Conservation (phyloP, 2,113 vertebrate genomes). For the Amazona vittata region DNA sequence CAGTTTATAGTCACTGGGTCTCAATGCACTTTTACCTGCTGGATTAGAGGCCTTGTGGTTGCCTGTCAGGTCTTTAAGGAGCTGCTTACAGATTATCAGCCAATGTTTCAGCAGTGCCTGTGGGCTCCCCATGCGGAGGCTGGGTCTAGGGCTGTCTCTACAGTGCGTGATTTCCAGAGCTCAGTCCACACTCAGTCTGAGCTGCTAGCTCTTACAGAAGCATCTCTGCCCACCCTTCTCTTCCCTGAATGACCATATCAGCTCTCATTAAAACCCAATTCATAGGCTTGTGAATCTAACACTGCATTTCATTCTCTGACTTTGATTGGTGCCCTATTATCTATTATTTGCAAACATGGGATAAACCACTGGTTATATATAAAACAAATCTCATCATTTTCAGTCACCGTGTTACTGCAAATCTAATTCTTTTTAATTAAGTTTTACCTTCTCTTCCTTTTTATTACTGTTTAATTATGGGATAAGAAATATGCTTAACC, state of each 20-base stretch:
- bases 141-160: not conserved
- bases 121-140: not conserved
- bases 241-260: not conserved
- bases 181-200: not conserved
- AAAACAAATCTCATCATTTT: not conserved
- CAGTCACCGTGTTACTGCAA: not conserved
- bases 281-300: not conserved
- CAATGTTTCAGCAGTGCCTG: not conserved
- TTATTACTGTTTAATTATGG: not conserved
- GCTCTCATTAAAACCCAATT: not conserved
- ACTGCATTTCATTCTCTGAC: not conserved
- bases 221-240: not conserved
- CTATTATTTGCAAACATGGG: not conserved
- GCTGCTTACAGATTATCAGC: not conserved
- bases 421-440: not conserved
- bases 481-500: not conserved
- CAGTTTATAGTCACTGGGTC: not conserved
- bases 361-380: not conserved
- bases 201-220: not conserved
- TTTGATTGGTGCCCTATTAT: not conserved
- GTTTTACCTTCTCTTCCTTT: not conserved
- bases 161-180: not conserved
- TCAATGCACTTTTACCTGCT: fast-evolving
- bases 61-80: not conserved
- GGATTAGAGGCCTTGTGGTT: fast-evolving